Conservation (phyloP, 2,797 vertebrate species). For the Borostomias antarcticus region DNA sequence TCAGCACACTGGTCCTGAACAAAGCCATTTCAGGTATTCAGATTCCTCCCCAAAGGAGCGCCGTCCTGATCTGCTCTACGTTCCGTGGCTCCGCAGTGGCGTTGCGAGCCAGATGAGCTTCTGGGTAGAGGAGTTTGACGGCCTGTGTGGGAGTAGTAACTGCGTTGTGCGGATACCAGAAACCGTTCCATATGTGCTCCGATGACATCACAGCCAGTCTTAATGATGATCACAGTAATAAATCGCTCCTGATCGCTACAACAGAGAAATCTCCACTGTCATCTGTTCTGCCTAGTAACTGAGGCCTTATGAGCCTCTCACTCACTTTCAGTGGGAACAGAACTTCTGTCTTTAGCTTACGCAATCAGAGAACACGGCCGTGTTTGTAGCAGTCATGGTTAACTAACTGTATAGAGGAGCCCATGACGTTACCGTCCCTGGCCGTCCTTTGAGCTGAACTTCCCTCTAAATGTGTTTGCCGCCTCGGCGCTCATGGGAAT, state of each 20-base stretch:
- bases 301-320: constrained; percentile 24
- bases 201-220: constrained; percentile 63
- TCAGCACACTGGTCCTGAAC: no score
- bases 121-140: constrained; percentile 42
- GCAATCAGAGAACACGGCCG: constrained; percentile 23
- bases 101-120: no score
- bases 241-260: constrained; percentile 56
- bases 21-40: no score
- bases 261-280: constrained; percentile 44
- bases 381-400: constrained; percentile 8
- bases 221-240: constrained; percentile 62
- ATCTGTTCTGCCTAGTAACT: constrained; percentile 48
- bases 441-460: no score
- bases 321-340: no score
- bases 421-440: no score
- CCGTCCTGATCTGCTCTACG: no score
- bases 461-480: constrained; percentile 1
- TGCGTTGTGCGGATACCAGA: constrained; percentile 62
- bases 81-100: no score
- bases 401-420: not conserved
- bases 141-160: constrained; percentile 64
- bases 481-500: constrained; percentile 36
- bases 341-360: no score
- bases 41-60: no score
- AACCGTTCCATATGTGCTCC: constrained; percentile 62